Percentiles rank a stretch among this genome's conserved stretches.
These are phyloP conservation scores for Chrysocyon brachyurus DNA, from an alignment of 2,797 vertebrate species.

Conservation along the genomic window DNA sequence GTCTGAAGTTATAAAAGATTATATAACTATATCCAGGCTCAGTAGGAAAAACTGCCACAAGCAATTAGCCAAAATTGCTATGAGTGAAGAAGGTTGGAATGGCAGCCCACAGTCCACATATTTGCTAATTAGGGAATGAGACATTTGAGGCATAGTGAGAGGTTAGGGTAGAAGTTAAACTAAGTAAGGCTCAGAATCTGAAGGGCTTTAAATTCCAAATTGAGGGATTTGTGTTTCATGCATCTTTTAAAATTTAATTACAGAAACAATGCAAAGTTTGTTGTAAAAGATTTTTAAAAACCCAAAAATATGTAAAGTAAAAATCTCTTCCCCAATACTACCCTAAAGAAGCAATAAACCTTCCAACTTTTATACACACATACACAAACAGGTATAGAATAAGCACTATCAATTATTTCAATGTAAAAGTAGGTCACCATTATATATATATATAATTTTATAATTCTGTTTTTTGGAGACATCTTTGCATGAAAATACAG, in stretches of 20 bases:
- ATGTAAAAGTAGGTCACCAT: neutral
- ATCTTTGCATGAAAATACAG: slow-evolving; percentile 9
- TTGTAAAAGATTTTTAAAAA: neutral
- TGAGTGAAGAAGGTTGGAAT: neutral
- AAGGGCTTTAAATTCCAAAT: neutral
- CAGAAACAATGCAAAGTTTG: neutral
- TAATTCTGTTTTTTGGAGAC: neutral
- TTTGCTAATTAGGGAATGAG: slow-evolving; percentile 8
- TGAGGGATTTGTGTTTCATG: neutral
- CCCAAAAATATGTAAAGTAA: neutral
- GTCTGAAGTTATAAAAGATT: slow-evolving; percentile 50
- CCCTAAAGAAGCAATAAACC: neutral
- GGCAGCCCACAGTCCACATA: neutral
- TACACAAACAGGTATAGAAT: neutral
- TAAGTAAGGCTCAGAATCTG: neutral
- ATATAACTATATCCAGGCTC: neutral
- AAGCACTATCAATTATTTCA: slow-evolving; percentile 16
- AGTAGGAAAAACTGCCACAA: neutral
- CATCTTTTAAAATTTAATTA: slow-evolving; percentile 35
- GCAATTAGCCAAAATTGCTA: neutral
- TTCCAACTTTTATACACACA: neutral
- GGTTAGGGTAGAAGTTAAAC: neutral
- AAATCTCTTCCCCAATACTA: slow-evolving; percentile 14
- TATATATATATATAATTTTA: neutral
- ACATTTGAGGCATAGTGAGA: neutral